Base-by-base conservation (phyloP, 2,888 invertebrate species). In the Eristalis intricaria region DNA sequence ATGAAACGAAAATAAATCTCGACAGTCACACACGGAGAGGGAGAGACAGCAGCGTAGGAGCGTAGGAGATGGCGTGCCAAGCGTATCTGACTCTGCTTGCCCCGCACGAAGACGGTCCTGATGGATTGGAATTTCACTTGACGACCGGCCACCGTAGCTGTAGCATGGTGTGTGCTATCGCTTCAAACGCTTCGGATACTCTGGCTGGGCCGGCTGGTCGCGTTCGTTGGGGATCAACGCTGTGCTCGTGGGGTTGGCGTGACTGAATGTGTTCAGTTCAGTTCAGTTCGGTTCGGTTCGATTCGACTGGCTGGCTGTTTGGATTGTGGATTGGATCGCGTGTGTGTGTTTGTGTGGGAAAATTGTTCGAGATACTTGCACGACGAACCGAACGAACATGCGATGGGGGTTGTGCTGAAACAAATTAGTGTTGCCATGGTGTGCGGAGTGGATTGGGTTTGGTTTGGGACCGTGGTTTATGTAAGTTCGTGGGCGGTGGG, bases 131-230 rank as follows among this genome's bases (percentile, higher is more conserved):
- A 19, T 50, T 87, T 87, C 79, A 87, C 84, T 87, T 84, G 69
- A 84, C 80, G 64, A 83, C 87, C 87, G 87, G 84, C 63, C 87
- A 84, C 87, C 84, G 76, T 32, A 68, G 66, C 87, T 79, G 76
- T 32, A 68, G 66, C 87, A 84, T 87, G 83, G 83, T 83, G 83
- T 87, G 86, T 87, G 87, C 87, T 83, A 76, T 73, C 87, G 76
- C 76, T 79, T 73, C 84, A 76, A 87, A 87, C 84, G 84, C 79
- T 84, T 73, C 63, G 76, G 84, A 87, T 87, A 80, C 84, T 87
- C 87, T 23, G 43, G 35, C 32, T 56, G 43, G 43, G n/a, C 32
- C 56, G 43, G 43, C 43, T 43, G 43, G 50, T 8, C 50, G 23
- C 77, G 82, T 68, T 64, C 68, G 75, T 23, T 70, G 22, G 22